Percentiles rank a stretch among this genome's conserved stretches.
phyloP scores from a whole-genome alignment of 2,888 invertebrate species.

The Theodoxus fluviatilis region DNA sequence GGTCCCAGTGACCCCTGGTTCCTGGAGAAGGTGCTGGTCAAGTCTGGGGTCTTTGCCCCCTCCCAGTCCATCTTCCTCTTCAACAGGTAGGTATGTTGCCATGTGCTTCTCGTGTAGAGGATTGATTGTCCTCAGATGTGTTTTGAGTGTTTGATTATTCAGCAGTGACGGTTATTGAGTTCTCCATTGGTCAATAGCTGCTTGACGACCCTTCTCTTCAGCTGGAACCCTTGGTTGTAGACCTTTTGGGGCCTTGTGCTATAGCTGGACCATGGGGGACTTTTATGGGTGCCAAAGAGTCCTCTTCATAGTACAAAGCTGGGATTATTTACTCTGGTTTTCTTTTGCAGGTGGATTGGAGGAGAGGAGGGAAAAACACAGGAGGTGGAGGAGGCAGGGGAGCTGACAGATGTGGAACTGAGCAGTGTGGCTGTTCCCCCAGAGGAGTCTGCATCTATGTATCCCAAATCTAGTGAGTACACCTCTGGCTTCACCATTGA shows the following conservation, averaged over 20 bases:
- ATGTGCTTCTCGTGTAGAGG: background rate
- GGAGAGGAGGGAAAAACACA: conserved; percentile 34
- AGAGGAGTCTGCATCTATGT: conserved; percentile 34
- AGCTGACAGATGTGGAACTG: conserved; percentile 39
- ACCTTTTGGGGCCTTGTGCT: too few species aligned
- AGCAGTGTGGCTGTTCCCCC: conserved; percentile 45
- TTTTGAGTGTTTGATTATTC: background rate
- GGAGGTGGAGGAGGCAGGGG: conserved; percentile 45
- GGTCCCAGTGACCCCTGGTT: conserved; percentile 53
- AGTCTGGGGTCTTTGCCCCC: conserved; percentile 43
- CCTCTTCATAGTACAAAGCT: too few species aligned
- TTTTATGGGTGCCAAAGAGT: too few species aligned
- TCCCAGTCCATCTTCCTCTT: conserved; percentile 43
- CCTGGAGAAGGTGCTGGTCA: conserved; percentile 49
- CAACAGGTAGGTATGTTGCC: conserved; percentile 36
- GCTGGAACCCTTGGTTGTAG: too few species aligned
- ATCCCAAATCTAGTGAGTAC: too few species aligned
- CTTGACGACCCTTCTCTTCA: too few species aligned
- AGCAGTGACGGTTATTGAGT: too few species aligned
- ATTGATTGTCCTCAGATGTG: background rate
- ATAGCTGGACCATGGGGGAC: too few species aligned
- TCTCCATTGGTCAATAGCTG: too few species aligned
- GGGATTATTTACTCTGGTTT: background rate
- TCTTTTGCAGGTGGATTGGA: conserved; percentile 46
- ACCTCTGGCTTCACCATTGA: too few species aligned